Conservation (phyloP, 1,140 invertebrate species). For the Teleopsis dalmanni region DNA sequence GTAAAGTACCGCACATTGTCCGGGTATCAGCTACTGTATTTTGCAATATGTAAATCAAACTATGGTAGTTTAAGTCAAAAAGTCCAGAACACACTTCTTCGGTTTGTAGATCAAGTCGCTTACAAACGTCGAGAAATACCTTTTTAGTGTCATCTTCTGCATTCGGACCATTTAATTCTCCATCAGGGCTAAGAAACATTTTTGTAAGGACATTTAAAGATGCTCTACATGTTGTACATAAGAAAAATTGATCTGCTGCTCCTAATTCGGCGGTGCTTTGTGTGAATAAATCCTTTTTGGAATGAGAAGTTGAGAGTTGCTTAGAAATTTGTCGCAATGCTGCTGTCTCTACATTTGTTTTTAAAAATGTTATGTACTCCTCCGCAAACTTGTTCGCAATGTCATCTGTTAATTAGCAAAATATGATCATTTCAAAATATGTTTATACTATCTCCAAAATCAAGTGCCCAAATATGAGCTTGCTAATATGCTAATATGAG, state of each 20-base stretch:
- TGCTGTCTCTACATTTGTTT: slow-evolving; percentile 27
- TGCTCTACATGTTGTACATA: slow-evolving; percentile 51
- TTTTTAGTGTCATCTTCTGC: slow-evolving; percentile 18
- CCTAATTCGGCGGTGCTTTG: slow-evolving; percentile 24
- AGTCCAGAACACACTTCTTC: slow-evolving; percentile 52
- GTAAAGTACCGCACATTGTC: slow-evolving; percentile 31
- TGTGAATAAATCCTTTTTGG: slow-evolving; percentile 36
- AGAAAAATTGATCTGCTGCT: slow-evolving; percentile 28
- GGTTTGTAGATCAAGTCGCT: slow-evolving; percentile 48
- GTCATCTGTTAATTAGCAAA: slow-evolving; percentile 27
- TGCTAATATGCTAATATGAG: too few relatives aligned
- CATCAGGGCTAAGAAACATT: slow-evolving; percentile 31
- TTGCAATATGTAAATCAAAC: slow-evolving; percentile 25
- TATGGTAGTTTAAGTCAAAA: slow-evolving; percentile 47
- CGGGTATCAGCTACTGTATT: slow-evolving; percentile 22
- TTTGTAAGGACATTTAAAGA: slow-evolving; percentile 43
- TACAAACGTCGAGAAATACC: slow-evolving; percentile 49
- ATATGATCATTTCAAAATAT: too few relatives aligned
- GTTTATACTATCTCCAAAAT: too few relatives aligned
- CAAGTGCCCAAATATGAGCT: too few relatives aligned
- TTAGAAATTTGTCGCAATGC: slow-evolving; percentile 22
- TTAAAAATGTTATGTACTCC: slow-evolving; percentile 26
- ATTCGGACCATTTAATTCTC: slow-evolving; percentile 24
- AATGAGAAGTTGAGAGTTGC: slow-evolving; percentile 29
- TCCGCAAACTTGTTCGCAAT: slow-evolving; percentile 25